A percentile compares a stretch with the other conserved stretches of the same genome.
Evolutionary conservation across 2,113 vertebrate genomes (phyloP).

Genomic region (Parus major): DNA sequence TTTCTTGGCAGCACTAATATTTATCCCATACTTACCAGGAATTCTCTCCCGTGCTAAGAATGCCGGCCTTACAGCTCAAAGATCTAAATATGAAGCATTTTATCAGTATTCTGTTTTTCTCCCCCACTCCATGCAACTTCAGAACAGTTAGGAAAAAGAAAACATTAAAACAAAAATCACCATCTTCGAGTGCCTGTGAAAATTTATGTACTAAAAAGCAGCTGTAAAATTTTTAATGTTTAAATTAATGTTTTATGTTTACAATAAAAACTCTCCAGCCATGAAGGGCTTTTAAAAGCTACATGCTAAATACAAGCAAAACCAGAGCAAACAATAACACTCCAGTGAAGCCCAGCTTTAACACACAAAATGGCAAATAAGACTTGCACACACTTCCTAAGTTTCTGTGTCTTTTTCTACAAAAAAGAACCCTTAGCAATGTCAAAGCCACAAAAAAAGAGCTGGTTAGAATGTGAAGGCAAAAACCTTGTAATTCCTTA

Average conservation of each 20-base stretch:
- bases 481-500: slow-evolving; percentile 19
- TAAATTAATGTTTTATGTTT: slow-evolving; percentile 82
- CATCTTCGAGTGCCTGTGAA: slow-evolving; percentile 66
- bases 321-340: slow-evolving; percentile 38
- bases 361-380: neutral
- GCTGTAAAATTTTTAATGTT: slow-evolving; percentile 80
- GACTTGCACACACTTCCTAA: neutral
- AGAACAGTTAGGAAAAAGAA: slow-evolving; percentile 12
- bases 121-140: neutral
- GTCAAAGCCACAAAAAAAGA: neutral
- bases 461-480: neutral
- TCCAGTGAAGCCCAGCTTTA: neutral
- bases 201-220: slow-evolving; percentile 77
- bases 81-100: neutral
- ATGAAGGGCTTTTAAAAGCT: slow-evolving; percentile 75
- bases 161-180: slow-evolving; percentile 62
- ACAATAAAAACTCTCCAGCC: slow-evolving; percentile 75
- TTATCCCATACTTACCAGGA: slow-evolving; percentile 8
- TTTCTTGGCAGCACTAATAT: slow-evolving; percentile 9
- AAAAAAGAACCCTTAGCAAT: neutral
- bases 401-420: neutral
- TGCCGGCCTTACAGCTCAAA: neutral
- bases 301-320: slow-evolving; percentile 64
- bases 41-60: neutral
- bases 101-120: neutral